phyloP scores from a whole-genome alignment of 2,797 vertebrate species.

The Aythya fuligula region DNA sequence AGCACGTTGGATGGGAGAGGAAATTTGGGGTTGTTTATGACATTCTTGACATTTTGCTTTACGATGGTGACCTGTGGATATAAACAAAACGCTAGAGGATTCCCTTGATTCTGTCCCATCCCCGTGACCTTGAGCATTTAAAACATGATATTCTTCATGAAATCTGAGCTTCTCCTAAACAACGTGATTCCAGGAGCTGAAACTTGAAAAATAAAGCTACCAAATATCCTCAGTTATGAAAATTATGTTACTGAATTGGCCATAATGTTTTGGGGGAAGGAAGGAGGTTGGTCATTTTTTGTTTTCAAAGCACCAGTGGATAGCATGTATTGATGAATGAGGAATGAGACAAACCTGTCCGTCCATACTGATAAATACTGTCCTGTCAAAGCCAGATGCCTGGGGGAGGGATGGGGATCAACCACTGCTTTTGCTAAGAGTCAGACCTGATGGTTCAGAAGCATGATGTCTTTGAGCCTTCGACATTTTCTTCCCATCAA shows the following conservation, averaged over 20 bases:
- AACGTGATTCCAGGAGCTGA: neutral
- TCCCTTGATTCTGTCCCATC: neutral
- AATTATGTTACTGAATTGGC: neutral
- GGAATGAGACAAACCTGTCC: neutral
- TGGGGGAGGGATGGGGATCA: neutral
- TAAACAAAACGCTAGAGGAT: neutral
- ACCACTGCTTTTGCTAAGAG: neutral
- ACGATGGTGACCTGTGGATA: neutral
- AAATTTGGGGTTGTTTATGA: neutral
- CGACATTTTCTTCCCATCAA: slow-evolving; percentile 33
- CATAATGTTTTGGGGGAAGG: neutral
- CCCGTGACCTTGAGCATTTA: neutral
- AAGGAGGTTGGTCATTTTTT: neutral
- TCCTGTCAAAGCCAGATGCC: neutral
- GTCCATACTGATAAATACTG: neutral
- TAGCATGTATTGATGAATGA: neutral
- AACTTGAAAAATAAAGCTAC: neutral
- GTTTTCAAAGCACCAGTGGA: neutral
- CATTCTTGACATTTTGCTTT: neutral
- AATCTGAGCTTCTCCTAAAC: neutral
- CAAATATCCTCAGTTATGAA: neutral
- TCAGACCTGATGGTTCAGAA: neutral
- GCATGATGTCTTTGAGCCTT: neutral
- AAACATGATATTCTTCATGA: neutral
- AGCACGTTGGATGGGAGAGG: neutral